A percentile compares a stretch with the other conserved stretches of the same genome.
These are phyloP conservation scores for Idris sp. DNA, from an alignment of 1,140 invertebrate species.

Conservation along the genomic window DNA sequence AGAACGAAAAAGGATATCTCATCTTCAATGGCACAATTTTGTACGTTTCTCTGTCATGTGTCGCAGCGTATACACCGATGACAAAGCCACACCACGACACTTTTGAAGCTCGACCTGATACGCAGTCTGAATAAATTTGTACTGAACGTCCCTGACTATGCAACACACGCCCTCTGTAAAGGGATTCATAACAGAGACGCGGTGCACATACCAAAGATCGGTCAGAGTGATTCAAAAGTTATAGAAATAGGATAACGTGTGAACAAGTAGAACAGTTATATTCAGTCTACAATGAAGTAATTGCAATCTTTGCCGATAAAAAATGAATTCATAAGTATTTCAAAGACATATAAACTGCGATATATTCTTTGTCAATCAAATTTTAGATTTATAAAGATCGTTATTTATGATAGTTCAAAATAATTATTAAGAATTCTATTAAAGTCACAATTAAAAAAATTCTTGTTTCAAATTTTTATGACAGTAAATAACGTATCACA, in stretches of 20 bases:
- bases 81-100: constrained; percentile 49
- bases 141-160: constrained; percentile 52
- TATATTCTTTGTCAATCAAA: no score
- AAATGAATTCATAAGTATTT: constrained; percentile 16
- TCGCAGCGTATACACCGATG: constrained; percentile 39
- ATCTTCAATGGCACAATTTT: constrained; percentile 40
- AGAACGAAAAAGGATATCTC: constrained; percentile 39
- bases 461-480: no score
- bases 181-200: constrained; percentile 40
- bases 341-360: no score
- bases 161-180: constrained; percentile 49
- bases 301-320: constrained; percentile 9
- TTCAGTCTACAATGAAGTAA: constrained; percentile 27
- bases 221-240: constrained; percentile 37
- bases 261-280: constrained; percentile 3
- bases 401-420: no score
- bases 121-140: constrained; percentile 59
- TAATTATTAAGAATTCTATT: no score
- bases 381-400: no score
- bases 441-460: no score
- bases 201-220: constrained; percentile 49
- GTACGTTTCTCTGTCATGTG: constrained; percentile 33
- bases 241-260: constrained; percentile 29
- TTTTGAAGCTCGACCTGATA: constrained; percentile 55
- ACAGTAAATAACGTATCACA: no score